These are phyloP conservation scores for Phyto melanocephala DNA, from an alignment of 2,888 invertebrate genomes.

Conservation along the genomic window DNA sequence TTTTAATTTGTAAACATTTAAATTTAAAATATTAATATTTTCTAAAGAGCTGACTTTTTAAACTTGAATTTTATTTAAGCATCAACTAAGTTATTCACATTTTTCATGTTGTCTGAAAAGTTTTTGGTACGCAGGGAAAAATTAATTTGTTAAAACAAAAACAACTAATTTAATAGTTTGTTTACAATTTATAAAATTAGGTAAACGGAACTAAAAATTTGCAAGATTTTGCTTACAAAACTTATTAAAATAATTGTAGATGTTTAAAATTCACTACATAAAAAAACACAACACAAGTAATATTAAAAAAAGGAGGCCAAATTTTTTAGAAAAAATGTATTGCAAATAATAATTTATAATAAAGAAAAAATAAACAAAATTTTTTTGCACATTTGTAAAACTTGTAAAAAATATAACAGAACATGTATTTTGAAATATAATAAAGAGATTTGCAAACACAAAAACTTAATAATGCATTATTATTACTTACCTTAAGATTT, in stretches of 20 bases:
- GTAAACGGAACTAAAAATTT: no score
- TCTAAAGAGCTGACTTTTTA: no score
- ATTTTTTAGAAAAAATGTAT: constrained; percentile 18
- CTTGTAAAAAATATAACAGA: constrained; percentile 52
- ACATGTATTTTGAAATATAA: constrained; percentile 45
- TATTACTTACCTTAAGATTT: background rate
- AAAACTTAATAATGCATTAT: constrained; percentile 9
- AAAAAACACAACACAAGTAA: background rate
- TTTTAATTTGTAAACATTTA: no score
- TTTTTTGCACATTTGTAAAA: constrained; percentile 57
- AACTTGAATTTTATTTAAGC: no score
- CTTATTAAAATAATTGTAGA: background rate
- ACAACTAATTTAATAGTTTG: no score
- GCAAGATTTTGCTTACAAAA: background rate
- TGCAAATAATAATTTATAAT: constrained; percentile 8
- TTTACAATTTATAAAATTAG: no score
- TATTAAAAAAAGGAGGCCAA: constrained; percentile 32
- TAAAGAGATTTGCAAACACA: constrained; percentile 13
- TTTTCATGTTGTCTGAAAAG: no score
- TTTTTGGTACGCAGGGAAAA: no score
- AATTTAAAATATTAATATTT: no score
- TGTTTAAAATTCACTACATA: constrained; percentile 10
- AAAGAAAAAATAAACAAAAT: constrained; percentile 24
- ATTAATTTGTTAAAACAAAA: no score
- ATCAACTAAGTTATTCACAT: no score